Percentiles rank a stretch among this genome's conserved stretches.
These are phyloP conservation scores for Corvus hawaiiensis DNA, from an alignment of 2,113 vertebrate genomes.

Conservation along the genomic window DNA sequence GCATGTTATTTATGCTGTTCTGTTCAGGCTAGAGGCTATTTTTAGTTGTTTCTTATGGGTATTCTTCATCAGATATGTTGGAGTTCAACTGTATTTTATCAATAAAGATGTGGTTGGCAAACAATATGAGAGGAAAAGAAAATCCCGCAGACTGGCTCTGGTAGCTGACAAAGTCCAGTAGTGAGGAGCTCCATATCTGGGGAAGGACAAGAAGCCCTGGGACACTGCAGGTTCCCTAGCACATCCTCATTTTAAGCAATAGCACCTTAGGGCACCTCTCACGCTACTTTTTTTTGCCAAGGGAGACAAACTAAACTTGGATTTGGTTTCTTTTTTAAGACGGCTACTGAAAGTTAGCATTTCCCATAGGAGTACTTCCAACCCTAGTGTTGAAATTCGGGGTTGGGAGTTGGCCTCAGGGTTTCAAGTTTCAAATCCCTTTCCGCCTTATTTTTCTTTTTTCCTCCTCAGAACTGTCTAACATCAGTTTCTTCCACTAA, in stretches of 20 bases:
- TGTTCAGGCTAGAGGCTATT: background rate
- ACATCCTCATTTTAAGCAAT: background rate
- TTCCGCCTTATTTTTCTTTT: background rate
- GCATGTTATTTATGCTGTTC: background rate
- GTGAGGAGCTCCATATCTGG: background rate
- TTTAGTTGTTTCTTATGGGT: background rate
- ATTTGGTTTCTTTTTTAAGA: background rate
- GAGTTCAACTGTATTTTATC: background rate
- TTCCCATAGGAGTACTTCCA: background rate
- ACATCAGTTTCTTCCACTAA: background rate
- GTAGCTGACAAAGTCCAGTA: background rate
- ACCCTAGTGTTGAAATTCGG: background rate
- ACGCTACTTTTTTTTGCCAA: background rate
- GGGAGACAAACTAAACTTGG: background rate
- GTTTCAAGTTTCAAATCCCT: background rate
- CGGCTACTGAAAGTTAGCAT: background rate
- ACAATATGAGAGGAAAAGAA: background rate
- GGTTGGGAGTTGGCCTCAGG: background rate
- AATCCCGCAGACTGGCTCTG: background rate
- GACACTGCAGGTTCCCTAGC: background rate
- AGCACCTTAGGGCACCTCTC: background rate
- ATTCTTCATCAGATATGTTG: background rate
- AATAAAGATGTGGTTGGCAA: background rate
- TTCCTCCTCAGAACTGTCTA: background rate
- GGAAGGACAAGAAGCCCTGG: background rate